Percentiles rank a stretch among this genome's conserved stretches.
phyloP scores from a whole-genome alignment of 2,113 vertebrate species.

The Pituophis catenifer region DNA sequence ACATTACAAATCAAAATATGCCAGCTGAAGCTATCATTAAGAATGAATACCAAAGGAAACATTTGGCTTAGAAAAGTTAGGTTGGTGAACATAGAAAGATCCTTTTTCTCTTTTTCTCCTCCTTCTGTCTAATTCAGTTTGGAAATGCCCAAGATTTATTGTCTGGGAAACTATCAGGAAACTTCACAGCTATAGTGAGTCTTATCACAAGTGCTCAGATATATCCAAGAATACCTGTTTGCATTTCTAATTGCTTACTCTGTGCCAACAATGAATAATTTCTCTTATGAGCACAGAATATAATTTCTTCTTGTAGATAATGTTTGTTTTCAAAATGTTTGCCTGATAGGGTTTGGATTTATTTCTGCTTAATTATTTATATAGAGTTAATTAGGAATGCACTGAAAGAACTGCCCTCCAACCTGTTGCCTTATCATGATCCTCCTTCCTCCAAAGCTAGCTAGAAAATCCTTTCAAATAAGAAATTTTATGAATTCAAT shows the following conservation, averaged over 20 bases:
- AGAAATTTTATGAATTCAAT: neutral
- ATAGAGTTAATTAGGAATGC: neutral
- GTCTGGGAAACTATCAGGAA: neutral
- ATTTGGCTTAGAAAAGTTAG: neutral
- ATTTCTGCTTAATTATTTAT: neutral
- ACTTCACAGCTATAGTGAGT: neutral
- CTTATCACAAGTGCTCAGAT: neutral
- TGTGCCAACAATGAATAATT: neutral
- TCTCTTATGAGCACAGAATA: neutral
- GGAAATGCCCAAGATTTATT: neutral
- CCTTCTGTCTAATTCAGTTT: neutral
- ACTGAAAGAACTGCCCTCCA: neutral
- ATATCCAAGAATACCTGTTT: neutral
- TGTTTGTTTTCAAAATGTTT: neutral
- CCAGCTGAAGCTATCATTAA: constrained; percentile 4
- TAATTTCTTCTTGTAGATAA: neutral
- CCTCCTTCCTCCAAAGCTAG: neutral
- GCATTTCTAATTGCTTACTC: neutral
- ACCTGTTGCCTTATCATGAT: neutral
- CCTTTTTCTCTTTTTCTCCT: neutral
- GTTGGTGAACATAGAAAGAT: neutral
- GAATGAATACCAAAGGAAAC: neutral
- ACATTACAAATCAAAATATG: neutral
- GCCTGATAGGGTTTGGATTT: neutral
- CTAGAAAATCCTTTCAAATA: neutral